Base-by-base conservation (phyloP, 2,113 vertebrate genomes). In the Lepisosteus osseus region DNA sequence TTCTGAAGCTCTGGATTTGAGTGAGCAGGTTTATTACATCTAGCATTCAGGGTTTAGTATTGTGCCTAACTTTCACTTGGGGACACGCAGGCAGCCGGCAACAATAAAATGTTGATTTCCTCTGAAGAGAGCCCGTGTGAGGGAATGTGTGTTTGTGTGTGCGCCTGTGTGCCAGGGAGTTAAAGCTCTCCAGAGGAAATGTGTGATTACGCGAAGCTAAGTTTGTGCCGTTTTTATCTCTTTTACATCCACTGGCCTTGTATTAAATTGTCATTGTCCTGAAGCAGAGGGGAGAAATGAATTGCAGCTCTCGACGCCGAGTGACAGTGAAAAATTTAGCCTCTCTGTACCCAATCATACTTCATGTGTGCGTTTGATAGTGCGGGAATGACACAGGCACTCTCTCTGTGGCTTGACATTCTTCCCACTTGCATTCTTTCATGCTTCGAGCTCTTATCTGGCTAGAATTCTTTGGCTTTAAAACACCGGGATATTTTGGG, bases 281-380 rank as follows among this genome's bases (percentile, higher is more conserved):
- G 91, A 90, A 90, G 87, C 90, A 86, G 81, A 83, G 79, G 87
- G 89, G 89, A 82, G 93, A 93, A 96, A 97, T 93, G 93, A 94
- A 97, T 95, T 90, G 92, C 84, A 71, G 82, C 87, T 86, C 86
- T 88, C 77, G 77, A 86, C 86, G 78, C 84, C 82, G 82, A 83
- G 83, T 98, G 96, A 97, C 96, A 97, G 94, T 97, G 95, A 98
- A 96, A 96, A 97, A 98, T 98, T 95, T 93, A 88, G 88, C 90
- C 87, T 87, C 87, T 93, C 93, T 91, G 91, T 92, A 92, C 91
- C 90, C 90, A 91, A 65, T 96, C 94, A 93, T 94, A 92, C 92
- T 94, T 91, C 93, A 87, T 87, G 90, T 88, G 90, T 93, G 74
- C 90, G 87, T 89, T 86, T 89, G 88, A 86, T 87, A 79, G 85